A percentile compares a stretch with the other conserved stretches of the same genome.
These are phyloP conservation scores for Pseudorasbora parva DNA, from an alignment of 2,113 vertebrate genomes.

Conservation along the genomic window DNA sequence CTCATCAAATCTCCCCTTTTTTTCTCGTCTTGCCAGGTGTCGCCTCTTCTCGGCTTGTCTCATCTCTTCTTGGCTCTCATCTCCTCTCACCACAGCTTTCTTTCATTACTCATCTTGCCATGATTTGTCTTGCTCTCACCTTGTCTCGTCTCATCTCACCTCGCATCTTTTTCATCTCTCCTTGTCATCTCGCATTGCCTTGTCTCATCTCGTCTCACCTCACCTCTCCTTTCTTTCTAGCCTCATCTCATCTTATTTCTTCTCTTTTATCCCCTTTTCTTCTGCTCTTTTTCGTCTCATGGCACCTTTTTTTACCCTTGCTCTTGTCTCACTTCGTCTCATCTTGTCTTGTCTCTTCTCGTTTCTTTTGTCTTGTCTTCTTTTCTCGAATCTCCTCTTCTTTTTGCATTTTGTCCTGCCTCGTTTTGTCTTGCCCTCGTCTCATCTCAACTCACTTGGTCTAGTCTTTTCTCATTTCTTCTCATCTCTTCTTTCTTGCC, in stretches of 20 bases:
- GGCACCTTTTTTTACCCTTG: not conserved
- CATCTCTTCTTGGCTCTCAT: not conserved
- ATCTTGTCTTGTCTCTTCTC: not conserved
- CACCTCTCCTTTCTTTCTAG: not conserved
- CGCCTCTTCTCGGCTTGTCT: not conserved
- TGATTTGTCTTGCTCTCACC: not conserved
- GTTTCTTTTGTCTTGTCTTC: not conserved
- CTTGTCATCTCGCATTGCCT: not conserved
- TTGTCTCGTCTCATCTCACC: not conserved
- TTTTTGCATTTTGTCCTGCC: not conserved
- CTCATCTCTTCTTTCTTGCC: too few species aligned
- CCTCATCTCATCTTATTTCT: not conserved
- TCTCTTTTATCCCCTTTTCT: not conserved
- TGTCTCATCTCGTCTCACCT: not conserved
- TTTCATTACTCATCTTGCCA: not conserved
- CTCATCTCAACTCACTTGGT: not conserved
- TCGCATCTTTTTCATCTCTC: not conserved
- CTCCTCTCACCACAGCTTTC: not conserved
- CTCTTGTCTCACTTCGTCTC: not conserved
- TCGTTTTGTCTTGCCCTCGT: not conserved
- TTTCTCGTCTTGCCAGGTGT: not conserved
- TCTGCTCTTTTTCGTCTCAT: not conserved
- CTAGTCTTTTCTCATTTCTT: not conserved
- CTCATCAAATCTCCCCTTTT: not conserved
- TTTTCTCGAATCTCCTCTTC: not conserved